These are phyloP conservation scores for Hypanus sabinus DNA, from an alignment of 2,113 vertebrate genomes.

Conservation along the genomic window DNA sequence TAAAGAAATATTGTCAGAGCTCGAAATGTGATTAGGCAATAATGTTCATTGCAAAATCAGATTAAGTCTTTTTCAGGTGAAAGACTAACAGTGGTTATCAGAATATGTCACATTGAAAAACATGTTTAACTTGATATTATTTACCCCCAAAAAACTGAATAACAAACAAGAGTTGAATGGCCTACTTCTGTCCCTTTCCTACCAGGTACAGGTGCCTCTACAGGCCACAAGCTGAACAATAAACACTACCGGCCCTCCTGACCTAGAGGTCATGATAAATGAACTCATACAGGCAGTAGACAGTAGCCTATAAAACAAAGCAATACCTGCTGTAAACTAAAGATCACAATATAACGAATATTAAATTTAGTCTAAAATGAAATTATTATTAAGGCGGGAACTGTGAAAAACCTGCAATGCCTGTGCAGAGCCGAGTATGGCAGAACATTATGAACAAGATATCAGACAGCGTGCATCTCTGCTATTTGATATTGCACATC, in stretches of 20 bases:
- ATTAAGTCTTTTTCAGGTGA: neutral
- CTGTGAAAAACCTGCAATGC: neutral
- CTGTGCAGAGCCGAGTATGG: neutral
- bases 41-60: conserved; percentile 2
- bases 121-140: neutral
- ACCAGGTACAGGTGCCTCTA: neutral
- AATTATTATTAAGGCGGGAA: neutral
- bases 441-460: neutral
- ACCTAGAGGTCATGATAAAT: neutral
- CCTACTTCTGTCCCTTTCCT: neutral
- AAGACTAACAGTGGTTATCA: conserved; percentile 13
- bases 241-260: neutral
- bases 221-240: neutral
- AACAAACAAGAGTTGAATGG: neutral
- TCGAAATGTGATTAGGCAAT: neutral
- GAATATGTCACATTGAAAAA: neutral
- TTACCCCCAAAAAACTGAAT: neutral
- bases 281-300: neutral
- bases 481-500: neutral
- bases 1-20: neutral
- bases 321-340: neutral
- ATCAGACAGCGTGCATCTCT: neutral
- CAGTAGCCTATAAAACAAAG: neutral
- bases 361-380: too few relatives aligned
- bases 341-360: neutral